Percentiles rank a stretch among this genome's conserved stretches.
Conservation (phyloP, 2,113 vertebrate species). For the Nerophis lumbriciformis region DNA sequence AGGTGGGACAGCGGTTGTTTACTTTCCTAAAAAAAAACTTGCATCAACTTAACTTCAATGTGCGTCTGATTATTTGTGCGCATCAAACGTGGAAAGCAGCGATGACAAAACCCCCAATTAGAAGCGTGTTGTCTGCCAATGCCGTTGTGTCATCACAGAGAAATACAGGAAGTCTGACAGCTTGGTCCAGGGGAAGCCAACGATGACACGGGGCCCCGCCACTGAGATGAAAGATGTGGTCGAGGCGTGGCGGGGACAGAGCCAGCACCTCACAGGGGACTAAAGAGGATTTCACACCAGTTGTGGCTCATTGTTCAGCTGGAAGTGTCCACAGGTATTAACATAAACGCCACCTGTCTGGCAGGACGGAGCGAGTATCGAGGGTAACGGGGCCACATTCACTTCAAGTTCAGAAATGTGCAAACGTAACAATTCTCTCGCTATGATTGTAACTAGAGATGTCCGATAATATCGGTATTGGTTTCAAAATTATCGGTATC, state of each 20-base stretch:
- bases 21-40: conserved; percentile 41
- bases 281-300: conserved; percentile 71
- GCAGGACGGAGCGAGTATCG: conserved; percentile 18
- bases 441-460: no score
- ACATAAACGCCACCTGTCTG: conserved; percentile 32
- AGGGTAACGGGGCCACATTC: neutral
- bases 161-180: conserved; percentile 71
- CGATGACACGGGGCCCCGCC: conserved; percentile 38
- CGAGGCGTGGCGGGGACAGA: conserved; percentile 47
- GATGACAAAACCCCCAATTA: conserved; percentile 47
- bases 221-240: conserved; percentile 60
- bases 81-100: conserved; percentile 22
- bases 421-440: no score
- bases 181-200: conserved; percentile 59
- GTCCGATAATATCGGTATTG: no score
- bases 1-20: conserved; percentile 62
- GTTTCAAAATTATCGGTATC: no score
- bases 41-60: neutral
- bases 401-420: no score
- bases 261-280: conserved; percentile 61
- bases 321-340: conserved; percentile 25
- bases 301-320: conserved; percentile 61
- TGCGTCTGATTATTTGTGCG: no score
- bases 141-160: conserved; percentile 27
- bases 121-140: conserved; percentile 12